Base-by-base conservation (phyloP, 2,113 vertebrate genomes). In the Pachycephala philippinensis region DNA sequence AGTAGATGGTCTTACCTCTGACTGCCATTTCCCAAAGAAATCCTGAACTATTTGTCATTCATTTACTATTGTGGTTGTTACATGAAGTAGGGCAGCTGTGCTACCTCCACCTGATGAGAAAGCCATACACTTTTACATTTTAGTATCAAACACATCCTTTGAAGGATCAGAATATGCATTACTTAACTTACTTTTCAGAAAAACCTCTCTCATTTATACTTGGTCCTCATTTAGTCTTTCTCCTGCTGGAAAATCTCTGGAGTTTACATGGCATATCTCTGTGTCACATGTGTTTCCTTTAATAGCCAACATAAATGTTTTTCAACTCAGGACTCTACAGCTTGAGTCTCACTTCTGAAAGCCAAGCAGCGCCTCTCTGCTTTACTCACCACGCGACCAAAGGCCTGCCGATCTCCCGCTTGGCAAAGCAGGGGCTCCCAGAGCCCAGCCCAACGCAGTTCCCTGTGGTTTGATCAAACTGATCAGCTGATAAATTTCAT, bases 301-400 rank as follows among this genome's bases (percentile, higher is more conserved):
- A 96, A 88, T 45, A 89, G 93, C 90, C 96, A 97, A 84, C n/a
- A 92, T 52, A 96, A 94, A 93, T 89, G 92, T 89, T 97, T 96
- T 95, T 86, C 83, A 95, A 44, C 64, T 93, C 61, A 44, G 75
- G 94, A 63, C 35, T 94, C 75, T 60, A 22, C 59, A 91, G 75
- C 47, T 90, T 84, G 88, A 90, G 56, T 72, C 95, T 89, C 72
- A 30, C 88, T 93, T 86, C 84, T 0, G 60, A 78, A 96, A 90
- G 76, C 50, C 76, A 90, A 81, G 88, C 37, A 95, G 61, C 0
- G 4, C 47, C 53, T 72, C 63, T 93, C 87, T 96, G 95, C 80
- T 96, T 93, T 94, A 61, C 57, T 93, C 76, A 92, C 87, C 88
- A 94, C 1, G 0, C 4, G 1, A 77, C 35, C 1, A 2, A 85